Evolutionary conservation across 2,797 vertebrate genomes (phyloP).

Genomic region (Epinephelus malabaricus): DNA sequence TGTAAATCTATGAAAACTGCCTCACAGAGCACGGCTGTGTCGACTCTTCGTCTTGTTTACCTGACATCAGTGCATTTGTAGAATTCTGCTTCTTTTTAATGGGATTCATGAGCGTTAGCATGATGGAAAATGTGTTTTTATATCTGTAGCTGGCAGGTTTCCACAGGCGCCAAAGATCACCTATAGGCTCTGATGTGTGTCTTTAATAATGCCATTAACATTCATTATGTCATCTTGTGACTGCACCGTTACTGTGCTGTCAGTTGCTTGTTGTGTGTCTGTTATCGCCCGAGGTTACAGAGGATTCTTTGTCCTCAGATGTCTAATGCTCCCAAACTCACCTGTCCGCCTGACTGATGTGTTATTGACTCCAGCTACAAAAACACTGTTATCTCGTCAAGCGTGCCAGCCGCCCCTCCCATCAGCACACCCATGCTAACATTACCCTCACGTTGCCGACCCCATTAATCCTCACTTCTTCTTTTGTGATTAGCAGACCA

Average conservation of each 20-base stretch:
- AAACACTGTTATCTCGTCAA: slow-evolving; percentile 43
- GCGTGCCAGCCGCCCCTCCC: slow-evolving; percentile 27
- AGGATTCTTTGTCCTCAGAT: slow-evolving; percentile 10
- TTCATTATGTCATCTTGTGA: not conserved
- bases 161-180: not conserved
- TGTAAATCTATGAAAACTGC: too few species aligned
- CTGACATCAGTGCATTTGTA: too few species aligned
- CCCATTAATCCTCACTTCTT: slow-evolving; percentile 29
- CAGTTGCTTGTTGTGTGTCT: not conserved
- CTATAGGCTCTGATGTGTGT: not conserved
- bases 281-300: slow-evolving; percentile 17
- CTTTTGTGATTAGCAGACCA: slow-evolving; percentile 24
- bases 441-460: not conserved
- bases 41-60: not conserved
- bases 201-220: not conserved
- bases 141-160: not conserved
- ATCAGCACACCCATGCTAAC: not conserved
- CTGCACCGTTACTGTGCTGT: slow-evolving; percentile 1
- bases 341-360: slow-evolving; percentile 43
- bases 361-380: slow-evolving; percentile 45
- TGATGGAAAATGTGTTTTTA: too few species aligned
- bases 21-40: not conserved
- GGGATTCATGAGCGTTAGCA: too few species aligned
- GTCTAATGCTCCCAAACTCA: slow-evolving; percentile 30
- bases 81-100: too few species aligned